These are phyloP conservation scores for Onthophagus sagittarius DNA, from an alignment of 2,888 invertebrate species.

Conservation along the genomic window DNA sequence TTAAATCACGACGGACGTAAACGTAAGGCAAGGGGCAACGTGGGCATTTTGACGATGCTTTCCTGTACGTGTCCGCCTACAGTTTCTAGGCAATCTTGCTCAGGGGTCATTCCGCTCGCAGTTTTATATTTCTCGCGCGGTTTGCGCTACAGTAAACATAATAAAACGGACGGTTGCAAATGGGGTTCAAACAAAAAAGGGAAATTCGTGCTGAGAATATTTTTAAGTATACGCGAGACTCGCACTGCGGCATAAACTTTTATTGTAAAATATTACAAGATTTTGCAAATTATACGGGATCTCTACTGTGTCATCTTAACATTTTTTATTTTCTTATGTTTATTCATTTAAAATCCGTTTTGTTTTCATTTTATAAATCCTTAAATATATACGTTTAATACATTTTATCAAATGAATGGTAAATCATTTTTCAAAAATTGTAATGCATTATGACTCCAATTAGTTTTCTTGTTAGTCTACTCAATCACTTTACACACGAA, in stretches of 20 bases:
- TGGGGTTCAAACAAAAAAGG: slow-evolving; percentile 23
- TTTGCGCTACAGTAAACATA: slow-evolving; percentile 19
- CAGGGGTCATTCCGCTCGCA: slow-evolving; percentile 17
- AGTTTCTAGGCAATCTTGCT: slow-evolving; percentile 23
- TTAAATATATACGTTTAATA: no score
- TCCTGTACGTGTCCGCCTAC: slow-evolving; percentile 16
- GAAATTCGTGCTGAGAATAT: neutral
- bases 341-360: neutral
- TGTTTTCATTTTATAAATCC: no score
- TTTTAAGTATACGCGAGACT: neutral
- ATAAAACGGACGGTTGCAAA: slow-evolving; percentile 25
- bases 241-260: neutral
- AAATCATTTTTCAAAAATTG: no score
- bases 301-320: neutral
- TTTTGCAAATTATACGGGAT: neutral
- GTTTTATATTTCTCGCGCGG: slow-evolving; percentile 24
- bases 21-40: neutral
- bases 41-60: neutral
- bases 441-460: no score
- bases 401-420: no score
- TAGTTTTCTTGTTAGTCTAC: no score
- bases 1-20: neutral
- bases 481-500: no score
- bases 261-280: neutral
- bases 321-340: neutral